These are phyloP conservation scores for Hypolimnas misippus DNA, from an alignment of 2,888 invertebrate genomes.

Conservation along the genomic window DNA sequence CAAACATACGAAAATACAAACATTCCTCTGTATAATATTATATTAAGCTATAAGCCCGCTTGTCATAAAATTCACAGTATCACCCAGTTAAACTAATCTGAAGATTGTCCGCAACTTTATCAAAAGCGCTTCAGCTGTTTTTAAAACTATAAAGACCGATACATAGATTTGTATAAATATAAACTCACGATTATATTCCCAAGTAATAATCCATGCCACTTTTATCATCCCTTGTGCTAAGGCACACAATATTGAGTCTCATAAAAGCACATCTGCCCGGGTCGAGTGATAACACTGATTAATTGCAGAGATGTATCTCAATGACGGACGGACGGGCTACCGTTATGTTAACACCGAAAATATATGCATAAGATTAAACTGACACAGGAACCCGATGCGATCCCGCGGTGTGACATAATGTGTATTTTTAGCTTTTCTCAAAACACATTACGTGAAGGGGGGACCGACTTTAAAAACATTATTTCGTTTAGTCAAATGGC, in stretches of 20 bases:
- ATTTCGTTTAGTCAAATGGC: not conserved
- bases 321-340: constrained; percentile 60
- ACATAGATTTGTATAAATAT: no score
- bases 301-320: constrained; percentile 75
- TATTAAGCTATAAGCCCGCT: no score
- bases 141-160: no score
- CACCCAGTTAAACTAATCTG: no score
- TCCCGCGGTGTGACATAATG: constrained; percentile 14
- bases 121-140: no score
- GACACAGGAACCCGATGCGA: constrained; percentile 29
- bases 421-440: constrained; percentile 9
- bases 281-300: constrained; percentile 63
- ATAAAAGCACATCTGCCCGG: constrained; percentile 31
- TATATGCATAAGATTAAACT: constrained; percentile 35
- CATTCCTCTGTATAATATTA: no score
- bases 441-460: not conserved
- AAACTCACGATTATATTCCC: no score
- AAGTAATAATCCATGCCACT: no score
- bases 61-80: no score
- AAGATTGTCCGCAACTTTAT: no score
- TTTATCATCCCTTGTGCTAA: not conserved
- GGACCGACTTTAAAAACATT: not conserved
- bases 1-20: no score
- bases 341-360: constrained; percentile 52
- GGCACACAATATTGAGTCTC: constrained; percentile 22